Base-by-base conservation (phyloP, 2,888 invertebrate genomes). In the Bugulina stolonifera region DNA sequence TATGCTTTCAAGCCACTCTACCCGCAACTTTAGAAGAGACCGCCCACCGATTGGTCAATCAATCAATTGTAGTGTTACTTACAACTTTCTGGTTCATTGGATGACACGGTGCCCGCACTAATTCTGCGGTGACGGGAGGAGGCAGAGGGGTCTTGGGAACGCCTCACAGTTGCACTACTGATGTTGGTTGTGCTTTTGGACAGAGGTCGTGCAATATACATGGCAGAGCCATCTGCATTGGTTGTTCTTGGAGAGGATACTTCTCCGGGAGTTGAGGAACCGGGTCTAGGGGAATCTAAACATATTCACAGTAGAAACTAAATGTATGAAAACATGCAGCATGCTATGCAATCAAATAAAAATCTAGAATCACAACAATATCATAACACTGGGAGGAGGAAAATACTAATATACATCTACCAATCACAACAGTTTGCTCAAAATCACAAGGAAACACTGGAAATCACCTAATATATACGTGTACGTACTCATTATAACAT, bases 211-310 rank as follows among this genome's bases (percentile, higher is more conserved):
- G 64, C 64, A 29, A 64, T 64, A n/a, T 64, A 64, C 64, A 64
- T 64, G 27, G 64, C 64, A 27, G 64, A 64, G 64, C 32, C 32
- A 27, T 64, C 64, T 5, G 27, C 10, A 29, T 10, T 29, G 29
- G 64, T 27, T 14, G 22, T 32, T 14, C 64, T 22, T 5, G 64
- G 64, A 32, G 64, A 64, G n/a, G 29, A 34, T 14, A 27, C 64
- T 14, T 64, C 64, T 10, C 64, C 64, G 64, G 64, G 64, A 10
- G 64, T 64, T 64, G 64, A 27, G 2, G 64, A 64, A 32, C 64
- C 64, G 32, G 64, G 64, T 32, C 64, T 2, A n/a, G 64, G 64
- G 32, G 64, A 64, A 64, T 64, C 64, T 64, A 64, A 64, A 64
- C 64, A 64, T 14, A 27, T 25, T 14, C 29, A 32, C 14, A 34